Evolutionary conservation across 2,888 invertebrate species (phyloP).

Genomic region (Spisula subtruncata): DNA sequence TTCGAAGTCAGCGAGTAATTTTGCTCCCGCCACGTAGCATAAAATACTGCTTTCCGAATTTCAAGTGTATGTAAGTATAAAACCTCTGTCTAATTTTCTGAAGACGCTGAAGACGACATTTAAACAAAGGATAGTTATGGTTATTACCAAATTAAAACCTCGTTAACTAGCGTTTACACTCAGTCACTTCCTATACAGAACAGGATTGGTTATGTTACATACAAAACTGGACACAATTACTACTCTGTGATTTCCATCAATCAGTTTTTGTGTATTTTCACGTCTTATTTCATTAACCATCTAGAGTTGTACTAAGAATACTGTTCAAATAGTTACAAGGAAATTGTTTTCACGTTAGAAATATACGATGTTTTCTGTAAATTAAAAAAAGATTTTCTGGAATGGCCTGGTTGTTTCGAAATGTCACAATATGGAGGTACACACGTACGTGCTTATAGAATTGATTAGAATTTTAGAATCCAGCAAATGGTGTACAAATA

Average conservation of each 20-base stretch:
- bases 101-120: too few relatives aligned
- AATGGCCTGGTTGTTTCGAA: too few relatives aligned
- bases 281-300: background rate
- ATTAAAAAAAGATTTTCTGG: too few relatives aligned
- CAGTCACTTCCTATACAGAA: background rate
- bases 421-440: too few relatives aligned
- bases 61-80: background rate
- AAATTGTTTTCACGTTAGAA: background rate
- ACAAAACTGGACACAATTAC: background rate
- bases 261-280: background rate
- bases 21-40: background rate
- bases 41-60: background rate
- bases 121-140: background rate
- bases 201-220: background rate
- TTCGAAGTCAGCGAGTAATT: background rate
- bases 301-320: background rate
- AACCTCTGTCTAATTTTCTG: background rate
- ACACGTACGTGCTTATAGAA: too few relatives aligned
- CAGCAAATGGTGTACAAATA: too few relatives aligned
- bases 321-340: background rate
- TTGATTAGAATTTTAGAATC: too few relatives aligned
- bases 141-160: background rate
- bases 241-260: background rate
- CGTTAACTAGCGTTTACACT: background rate
- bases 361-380: background rate